phyloP scores from a whole-genome alignment of 1,140 invertebrate genomes.

The Diprion similis region DNA sequence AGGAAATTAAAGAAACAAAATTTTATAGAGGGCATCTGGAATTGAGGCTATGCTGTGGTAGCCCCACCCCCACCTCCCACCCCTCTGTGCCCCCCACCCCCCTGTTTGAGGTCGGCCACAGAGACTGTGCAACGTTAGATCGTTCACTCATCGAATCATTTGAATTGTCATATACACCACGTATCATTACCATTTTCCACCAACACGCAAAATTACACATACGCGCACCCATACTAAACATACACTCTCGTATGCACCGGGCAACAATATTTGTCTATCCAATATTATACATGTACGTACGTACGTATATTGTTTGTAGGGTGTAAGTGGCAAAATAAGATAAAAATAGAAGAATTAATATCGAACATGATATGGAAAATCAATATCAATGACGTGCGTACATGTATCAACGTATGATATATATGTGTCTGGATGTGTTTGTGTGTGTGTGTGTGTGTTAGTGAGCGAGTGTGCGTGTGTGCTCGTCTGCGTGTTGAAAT shows the following conservation, averaged over 20 bases:
- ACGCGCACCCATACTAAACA: background rate
- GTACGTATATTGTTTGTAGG: conserved; percentile 32
- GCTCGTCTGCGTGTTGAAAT: conserved; percentile 11
- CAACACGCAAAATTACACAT: conserved; percentile 22
- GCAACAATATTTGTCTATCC: conserved; percentile 23
- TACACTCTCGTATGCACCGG: too few species aligned
- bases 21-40: too few species aligned
- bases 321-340: too few species aligned
- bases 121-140: background rate
- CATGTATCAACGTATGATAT: too few species aligned
- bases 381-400: too few species aligned
- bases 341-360: too few species aligned
- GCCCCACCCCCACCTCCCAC: too few species aligned
- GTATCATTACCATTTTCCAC: background rate
- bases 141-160: background rate
- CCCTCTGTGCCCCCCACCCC: background rate
- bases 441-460: conserved; percentile 25
- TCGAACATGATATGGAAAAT: too few species aligned
- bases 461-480: conserved; percentile 30
- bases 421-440: conserved; percentile 26
- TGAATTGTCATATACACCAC: background rate
- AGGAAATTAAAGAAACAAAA: too few species aligned
- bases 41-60: too few species aligned
- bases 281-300: conserved; percentile 43
- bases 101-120: background rate